These are phyloP conservation scores for Laticauda colubrina DNA, from an alignment of 2,113 vertebrate species.

Conservation along the genomic window DNA sequence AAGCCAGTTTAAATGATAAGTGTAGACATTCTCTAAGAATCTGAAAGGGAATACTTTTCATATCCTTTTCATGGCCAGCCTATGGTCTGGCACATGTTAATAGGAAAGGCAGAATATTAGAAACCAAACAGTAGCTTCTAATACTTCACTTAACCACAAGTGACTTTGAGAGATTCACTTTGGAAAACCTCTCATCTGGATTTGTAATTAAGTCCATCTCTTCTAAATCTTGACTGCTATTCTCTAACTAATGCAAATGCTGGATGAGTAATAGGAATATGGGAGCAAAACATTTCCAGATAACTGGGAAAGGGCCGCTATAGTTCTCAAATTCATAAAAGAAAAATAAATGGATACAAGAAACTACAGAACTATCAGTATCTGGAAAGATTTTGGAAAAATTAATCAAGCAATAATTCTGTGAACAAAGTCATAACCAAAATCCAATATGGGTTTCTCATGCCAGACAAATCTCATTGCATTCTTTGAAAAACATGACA, in stretches of 20 bases:
- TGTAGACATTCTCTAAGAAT: not conserved
- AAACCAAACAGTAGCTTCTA: slow-evolving; percentile 28
- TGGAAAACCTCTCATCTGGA: slow-evolving; percentile 51
- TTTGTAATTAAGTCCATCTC: slow-evolving; percentile 44
- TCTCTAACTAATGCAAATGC: slow-evolving; percentile 49
- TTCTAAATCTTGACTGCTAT: slow-evolving; percentile 39
- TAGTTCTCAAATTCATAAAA: not conserved
- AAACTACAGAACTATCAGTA: not conserved
- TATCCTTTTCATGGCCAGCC: not conserved
- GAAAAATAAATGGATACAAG: not conserved
- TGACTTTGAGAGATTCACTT: slow-evolving; percentile 44
- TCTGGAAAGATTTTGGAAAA: not conserved
- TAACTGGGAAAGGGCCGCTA: not conserved
- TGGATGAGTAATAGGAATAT: slow-evolving; percentile 19
- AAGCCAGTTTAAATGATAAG: not conserved
- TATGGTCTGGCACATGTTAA: not conserved
- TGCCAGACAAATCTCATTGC: not conserved
- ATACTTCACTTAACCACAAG: slow-evolving; percentile 36
- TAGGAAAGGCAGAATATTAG: fast-evolving
- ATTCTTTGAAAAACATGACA: not conserved
- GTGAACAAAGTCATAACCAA: not conserved
- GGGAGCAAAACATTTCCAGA: slow-evolving; percentile 26
- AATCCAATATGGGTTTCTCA: not conserved
- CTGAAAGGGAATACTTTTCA: slow-evolving; percentile 4
- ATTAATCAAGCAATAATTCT: not conserved